Conservation (phyloP, 2,797 vertebrate species). For the Tauraco hartlaubi region DNA sequence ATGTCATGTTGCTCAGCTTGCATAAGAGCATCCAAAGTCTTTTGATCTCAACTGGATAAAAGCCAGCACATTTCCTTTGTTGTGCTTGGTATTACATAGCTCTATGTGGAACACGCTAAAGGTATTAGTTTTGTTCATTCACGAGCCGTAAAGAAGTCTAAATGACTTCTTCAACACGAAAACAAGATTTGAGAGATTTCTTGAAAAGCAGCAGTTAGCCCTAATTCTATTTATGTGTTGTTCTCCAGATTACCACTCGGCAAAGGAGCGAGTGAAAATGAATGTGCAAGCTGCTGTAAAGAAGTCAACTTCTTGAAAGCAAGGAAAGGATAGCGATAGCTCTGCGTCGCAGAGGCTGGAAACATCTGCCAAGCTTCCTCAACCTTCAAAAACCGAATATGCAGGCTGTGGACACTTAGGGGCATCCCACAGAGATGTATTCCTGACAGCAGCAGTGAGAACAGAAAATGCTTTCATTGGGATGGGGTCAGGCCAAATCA, state of each 20-base stretch:
- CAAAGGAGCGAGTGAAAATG: background rate
- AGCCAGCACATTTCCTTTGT: slow-evolving; percentile 50
- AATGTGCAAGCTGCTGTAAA: background rate
- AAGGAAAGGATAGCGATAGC: background rate
- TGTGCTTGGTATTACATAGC: slow-evolving; percentile 7
- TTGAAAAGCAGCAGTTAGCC: background rate
- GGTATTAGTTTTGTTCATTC: slow-evolving; percentile 17
- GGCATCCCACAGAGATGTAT: background rate
- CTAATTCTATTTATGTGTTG: background rate
- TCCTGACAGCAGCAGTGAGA: background rate
- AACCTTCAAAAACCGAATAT: background rate
- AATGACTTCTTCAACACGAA: background rate
- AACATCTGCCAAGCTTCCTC: background rate
- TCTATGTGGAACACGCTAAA: background rate
- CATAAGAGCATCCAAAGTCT: background rate
- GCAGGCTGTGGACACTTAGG: background rate
- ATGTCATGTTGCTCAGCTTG: background rate
- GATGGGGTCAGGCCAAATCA: background rate
- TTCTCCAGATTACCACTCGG: background rate
- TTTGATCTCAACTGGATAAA: slow-evolving; percentile 28
- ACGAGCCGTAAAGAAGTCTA: background rate
- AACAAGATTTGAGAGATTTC: background rate
- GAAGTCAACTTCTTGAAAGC: background rate
- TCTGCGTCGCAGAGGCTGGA: background rate
- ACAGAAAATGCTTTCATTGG: background rate